Evolutionary conservation across 2,113 vertebrate genomes (phyloP).

Genomic region (Cephalopterus ornatus): DNA sequence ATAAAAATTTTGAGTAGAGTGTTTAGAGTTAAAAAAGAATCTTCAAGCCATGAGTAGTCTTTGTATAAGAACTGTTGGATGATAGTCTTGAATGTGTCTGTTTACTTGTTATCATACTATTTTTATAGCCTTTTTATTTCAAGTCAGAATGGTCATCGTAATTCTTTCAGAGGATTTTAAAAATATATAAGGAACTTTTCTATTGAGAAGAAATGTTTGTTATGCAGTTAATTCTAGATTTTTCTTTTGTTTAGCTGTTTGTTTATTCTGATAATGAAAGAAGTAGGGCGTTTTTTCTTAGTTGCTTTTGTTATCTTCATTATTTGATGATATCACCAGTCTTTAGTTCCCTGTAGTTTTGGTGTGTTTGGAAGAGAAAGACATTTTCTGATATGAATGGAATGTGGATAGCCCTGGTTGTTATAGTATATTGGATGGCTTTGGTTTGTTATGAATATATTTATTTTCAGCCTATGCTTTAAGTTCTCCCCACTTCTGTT

Average conservation of each 20-base stretch:
- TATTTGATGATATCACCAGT: neutral
- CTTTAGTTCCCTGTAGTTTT: neutral
- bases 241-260: neutral
- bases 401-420: neutral
- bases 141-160: neutral
- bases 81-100: neutral
- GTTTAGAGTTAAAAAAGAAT: neutral
- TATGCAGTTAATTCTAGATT: neutral
- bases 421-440: neutral
- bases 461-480: neutral
- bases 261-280: neutral
- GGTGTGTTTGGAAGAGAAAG: neutral
- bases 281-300: neutral
- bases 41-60: neutral
- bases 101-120: neutral
- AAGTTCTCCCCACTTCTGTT: neutral
- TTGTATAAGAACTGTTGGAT: neutral
- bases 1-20: neutral
- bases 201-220: neutral
- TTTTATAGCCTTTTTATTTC: neutral
- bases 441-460: neutral
- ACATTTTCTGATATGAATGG: neutral
- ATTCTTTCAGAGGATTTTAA: neutral
- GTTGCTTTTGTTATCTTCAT: neutral
- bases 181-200: neutral